Conservation (phyloP, 2,888 invertebrate genomes). For the Nomada fabriciana region DNA sequence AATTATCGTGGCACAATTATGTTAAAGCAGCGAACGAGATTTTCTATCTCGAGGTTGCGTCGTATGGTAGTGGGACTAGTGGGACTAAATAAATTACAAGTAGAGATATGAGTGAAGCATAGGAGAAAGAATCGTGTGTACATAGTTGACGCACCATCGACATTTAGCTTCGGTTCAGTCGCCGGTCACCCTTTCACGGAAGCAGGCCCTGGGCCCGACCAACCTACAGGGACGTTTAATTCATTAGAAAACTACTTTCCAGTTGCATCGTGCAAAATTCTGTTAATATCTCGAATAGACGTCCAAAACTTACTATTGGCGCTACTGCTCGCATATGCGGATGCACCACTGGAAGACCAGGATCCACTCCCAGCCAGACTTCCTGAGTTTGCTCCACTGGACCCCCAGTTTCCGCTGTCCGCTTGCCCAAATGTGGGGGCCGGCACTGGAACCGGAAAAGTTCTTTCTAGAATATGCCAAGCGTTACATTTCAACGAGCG, state of each 20-base stretch:
- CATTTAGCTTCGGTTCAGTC: neutral
- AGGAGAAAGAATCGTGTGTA: neutral
- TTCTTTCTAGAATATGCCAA: too few relatives aligned
- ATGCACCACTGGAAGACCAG: conserved; percentile 63
- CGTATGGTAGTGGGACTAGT: neutral
- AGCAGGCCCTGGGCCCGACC: conserved; percentile 24
- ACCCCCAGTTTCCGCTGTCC: conserved; percentile 49
- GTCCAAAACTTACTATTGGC: conserved; percentile 51
- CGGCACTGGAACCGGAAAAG: conserved; percentile 21
- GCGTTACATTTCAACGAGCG: too few relatives aligned
- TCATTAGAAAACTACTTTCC: neutral
- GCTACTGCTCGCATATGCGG: conserved; percentile 56
- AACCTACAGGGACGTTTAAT: neutral
- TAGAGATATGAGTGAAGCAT: neutral
- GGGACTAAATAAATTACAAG: conserved; percentile 29
- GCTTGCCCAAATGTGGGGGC: conserved; percentile 6
- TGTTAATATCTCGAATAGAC: neutral
- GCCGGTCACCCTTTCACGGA: conserved; percentile 36
- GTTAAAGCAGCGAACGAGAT: neutral
- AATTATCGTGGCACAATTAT: neutral
- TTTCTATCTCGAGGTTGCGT: neutral
- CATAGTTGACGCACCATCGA: neutral
- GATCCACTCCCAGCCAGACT: conserved; percentile 50
- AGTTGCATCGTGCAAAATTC: neutral
- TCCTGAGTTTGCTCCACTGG: conserved; percentile 25